Evolutionary conservation across 2,888 invertebrate species (phyloP), one percentile per base, ranked within the genome.

Genomic region (Drosophila nigricruria): DNA sequence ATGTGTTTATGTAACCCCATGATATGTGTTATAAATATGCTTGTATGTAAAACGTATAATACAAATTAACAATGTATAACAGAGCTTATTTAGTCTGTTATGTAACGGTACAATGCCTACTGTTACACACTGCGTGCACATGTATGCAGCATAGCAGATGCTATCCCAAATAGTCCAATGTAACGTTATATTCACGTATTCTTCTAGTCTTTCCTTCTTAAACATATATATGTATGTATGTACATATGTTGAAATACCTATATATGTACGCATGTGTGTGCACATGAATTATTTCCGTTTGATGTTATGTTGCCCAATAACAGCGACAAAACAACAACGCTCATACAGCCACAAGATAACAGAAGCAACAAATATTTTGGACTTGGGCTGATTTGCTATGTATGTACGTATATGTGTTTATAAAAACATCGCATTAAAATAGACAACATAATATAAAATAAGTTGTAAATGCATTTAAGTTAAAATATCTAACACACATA

Each of bases 1-100:
- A 77, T 73, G 77, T 30, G 69, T 66, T 83, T 83, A 85, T 77
- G 86, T 83, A 88, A 88, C 68, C 66, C 50, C 62, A 61, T 60
- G 34, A 52, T 63, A 40, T 45, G 43, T 61, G 30, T 66, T 71
- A 64, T 68, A 25, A 53, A 71, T 58, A 60, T 63, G 38, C 42
- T 60, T 68, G 49, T 38, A 50, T 47, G 10, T 45, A 77, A 57
- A 63, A 36, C n/a, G 32, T 62, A 25, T 64, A 50, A 23, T 16
- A 40, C 18, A 49, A 49, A 57, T 45, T 65, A 36, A 56, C 32
- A 56, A 63, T 43, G 23, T 53, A 73, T 42, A 57, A 34, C 50
- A 59, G 45, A 59, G 45, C 18, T 57, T 32, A 50, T 18, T 32
- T 70, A 43, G 27, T 18, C 5, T 23, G 16, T 68, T 68, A 54